phyloP scores from a whole-genome alignment of 2,797 vertebrate species.

The Gymnoscopelus braueri region DNA sequence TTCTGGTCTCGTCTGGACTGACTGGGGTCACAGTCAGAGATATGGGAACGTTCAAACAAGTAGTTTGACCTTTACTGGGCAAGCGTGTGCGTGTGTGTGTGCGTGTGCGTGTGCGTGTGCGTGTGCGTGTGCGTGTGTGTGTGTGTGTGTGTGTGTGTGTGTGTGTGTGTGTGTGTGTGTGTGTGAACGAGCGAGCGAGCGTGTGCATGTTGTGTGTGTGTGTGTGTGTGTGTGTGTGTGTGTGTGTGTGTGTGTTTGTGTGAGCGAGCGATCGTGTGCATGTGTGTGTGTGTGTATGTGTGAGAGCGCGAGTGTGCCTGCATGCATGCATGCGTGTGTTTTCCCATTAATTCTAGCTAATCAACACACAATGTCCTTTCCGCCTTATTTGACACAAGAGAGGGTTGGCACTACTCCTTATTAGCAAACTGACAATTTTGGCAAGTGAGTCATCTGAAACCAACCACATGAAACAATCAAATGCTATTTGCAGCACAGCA shows the following conservation, averaged over 20 bases:
- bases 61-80: background rate
- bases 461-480: no score
- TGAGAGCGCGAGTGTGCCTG: background rate
- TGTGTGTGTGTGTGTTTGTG: background rate
- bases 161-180: background rate
- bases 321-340: background rate
- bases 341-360: no score
- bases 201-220: no score
- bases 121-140: constrained; percentile 9
- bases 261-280: no score
- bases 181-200: no score
- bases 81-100: constrained; percentile 1
- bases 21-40: constrained; percentile 37
- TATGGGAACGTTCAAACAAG: constrained; percentile 41
- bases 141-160: background rate
- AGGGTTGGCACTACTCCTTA: no score
- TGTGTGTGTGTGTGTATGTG: background rate
- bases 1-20: background rate
- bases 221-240: background rate
- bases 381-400: no score
- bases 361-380: no score
- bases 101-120: background rate
- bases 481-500: no score
- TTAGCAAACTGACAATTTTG: no score
- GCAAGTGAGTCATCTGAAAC: no score